A percentile compares a stretch with the other conserved stretches of the same genome.
Evolutionary conservation across 2,888 invertebrate genomes (phyloP).

Genomic region (Aelia acuminata): DNA sequence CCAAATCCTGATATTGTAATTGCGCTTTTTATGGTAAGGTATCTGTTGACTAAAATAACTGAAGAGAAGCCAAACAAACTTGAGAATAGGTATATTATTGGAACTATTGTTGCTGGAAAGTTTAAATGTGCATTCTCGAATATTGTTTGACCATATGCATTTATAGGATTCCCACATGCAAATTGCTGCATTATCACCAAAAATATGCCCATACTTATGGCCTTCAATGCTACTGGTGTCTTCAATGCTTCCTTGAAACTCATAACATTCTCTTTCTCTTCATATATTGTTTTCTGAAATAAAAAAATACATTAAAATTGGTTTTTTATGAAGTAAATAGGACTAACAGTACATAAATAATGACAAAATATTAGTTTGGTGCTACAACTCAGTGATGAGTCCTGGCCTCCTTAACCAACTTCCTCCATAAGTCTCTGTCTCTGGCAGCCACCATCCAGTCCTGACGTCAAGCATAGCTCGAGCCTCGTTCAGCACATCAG

Average conservation of each 20-base stretch:
- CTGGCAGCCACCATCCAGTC: too few relatives aligned
- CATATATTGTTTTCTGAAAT: constrained; percentile 1
- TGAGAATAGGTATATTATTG: constrained; percentile 38
- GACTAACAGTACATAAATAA: too few relatives aligned
- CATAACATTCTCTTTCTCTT: not conserved
- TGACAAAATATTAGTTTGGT: too few relatives aligned
- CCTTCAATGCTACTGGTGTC: constrained; percentile 15
- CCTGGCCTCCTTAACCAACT: too few relatives aligned
- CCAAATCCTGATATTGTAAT: constrained; percentile 45
- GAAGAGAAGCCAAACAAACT: constrained; percentile 50
- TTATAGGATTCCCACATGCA: constrained; percentile 40
- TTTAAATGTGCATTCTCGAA: constrained; percentile 48
- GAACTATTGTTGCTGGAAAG: not conserved
- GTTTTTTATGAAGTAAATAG: too few relatives aligned
- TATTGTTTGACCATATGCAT: constrained; percentile 29
- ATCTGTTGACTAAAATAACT: constrained; percentile 23
- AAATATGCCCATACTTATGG: constrained; percentile 50
- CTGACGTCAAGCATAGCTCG: too few relatives aligned
- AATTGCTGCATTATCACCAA: constrained; percentile 50
- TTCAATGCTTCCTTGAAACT: not conserved
- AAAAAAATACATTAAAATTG: not conserved
- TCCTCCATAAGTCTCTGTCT: too few relatives aligned
- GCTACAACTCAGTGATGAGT: too few relatives aligned
- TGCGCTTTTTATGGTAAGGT: constrained; percentile 3
- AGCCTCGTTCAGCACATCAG: too few relatives aligned